Conservation (phyloP, 2,113 vertebrate genomes). For the Strigops habroptila region DNA sequence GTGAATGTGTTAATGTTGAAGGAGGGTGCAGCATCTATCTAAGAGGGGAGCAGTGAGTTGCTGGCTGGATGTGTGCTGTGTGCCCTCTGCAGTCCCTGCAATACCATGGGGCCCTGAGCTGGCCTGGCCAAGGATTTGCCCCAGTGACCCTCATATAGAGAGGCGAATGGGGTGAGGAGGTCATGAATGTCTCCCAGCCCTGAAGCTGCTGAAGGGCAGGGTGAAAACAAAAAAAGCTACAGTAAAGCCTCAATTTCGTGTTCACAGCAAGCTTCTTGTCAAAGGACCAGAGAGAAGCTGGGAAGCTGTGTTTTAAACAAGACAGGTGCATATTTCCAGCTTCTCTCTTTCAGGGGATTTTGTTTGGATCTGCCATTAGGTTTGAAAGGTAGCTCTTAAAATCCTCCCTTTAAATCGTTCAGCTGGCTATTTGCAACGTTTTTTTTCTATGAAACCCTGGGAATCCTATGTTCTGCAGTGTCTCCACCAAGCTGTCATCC, state of each 20-base stretch:
- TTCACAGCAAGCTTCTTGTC: neutral
- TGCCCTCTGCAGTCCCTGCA: neutral
- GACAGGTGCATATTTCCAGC: neutral
- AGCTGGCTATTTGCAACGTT: neutral
- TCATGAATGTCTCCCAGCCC: neutral
- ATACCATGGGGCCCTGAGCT: accelerated
- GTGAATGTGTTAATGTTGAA: accelerated
- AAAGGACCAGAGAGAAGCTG: neutral
- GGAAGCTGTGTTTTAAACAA: neutral
- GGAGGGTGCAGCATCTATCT: neutral
- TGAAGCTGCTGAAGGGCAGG: neutral
- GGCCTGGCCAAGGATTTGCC: neutral
- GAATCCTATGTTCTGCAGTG: neutral
- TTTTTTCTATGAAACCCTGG: neutral
- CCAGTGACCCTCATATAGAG: neutral
- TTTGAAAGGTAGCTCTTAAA: neutral
- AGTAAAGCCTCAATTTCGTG: neutral
- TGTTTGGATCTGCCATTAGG: neutral
- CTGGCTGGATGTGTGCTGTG: neutral
- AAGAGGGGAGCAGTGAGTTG: accelerated
- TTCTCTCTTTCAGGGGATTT: neutral
- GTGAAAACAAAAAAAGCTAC: neutral
- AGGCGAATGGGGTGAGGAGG: neutral
- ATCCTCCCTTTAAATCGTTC: neutral
- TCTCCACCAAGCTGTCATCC: neutral